Percentiles rank a stretch among this genome's conserved stretches.
phyloP scores from a whole-genome alignment of 2,797 vertebrate species.

The Acanthiza pusilla region DNA sequence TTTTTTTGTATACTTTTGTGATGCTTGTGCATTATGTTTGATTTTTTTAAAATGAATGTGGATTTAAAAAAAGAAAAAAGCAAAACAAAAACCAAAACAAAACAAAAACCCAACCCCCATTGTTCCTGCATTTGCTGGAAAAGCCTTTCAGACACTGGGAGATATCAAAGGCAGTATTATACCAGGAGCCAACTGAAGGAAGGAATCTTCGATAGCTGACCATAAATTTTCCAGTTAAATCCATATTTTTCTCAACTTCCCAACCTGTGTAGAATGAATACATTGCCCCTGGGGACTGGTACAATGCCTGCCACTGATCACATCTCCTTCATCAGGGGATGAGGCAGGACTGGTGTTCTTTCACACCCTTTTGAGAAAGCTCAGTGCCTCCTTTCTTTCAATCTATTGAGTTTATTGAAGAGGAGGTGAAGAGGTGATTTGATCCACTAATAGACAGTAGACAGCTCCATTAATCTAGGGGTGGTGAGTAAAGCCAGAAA shows the following conservation, averaged over 20 bases:
- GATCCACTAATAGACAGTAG: constrained; percentile 26
- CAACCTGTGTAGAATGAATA: background rate
- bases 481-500: background rate
- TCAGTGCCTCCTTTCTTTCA: background rate
- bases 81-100: no score
- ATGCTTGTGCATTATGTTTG: background rate
- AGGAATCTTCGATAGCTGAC: background rate
- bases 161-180: background rate
- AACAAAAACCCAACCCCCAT: background rate
- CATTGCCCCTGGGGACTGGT: background rate
- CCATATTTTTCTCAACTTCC: background rate
- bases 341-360: background rate
- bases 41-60: background rate
- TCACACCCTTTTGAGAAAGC: background rate
- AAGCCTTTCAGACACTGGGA: background rate
- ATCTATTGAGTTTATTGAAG: constrained; percentile 29
- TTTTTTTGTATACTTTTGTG: background rate
- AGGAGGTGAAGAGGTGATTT: constrained; percentile 52
- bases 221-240: background rate
- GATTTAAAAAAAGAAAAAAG: background rate
- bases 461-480: constrained; percentile 42
- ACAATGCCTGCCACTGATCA: background rate
- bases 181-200: background rate
- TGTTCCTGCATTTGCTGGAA: background rate
- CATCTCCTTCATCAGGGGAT: background rate